A percentile compares a stretch with the other conserved stretches of the same genome.
Evolutionary conservation across 2,797 vertebrate genomes (phyloP).

Genomic region (Sphenodon punctatus): DNA sequence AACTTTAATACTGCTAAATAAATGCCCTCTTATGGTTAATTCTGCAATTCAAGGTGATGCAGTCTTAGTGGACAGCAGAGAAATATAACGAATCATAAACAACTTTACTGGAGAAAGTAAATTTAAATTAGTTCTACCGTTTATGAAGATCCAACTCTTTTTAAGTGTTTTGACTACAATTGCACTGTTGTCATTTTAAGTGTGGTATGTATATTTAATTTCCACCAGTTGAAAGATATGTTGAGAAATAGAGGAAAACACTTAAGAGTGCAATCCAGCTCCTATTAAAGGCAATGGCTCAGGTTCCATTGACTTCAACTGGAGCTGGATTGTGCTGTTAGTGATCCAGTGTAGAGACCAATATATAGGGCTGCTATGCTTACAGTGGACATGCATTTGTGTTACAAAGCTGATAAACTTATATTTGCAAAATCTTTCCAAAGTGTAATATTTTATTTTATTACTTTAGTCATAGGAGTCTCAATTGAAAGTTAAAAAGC

Average conservation of each 20-base stretch:
- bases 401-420: too few species aligned
- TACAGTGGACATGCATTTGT: too few species aligned
- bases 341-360: too few species aligned
- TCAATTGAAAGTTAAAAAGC: too few species aligned
- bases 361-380: too few species aligned
- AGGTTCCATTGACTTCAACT: too few species aligned
- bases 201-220: slow-evolving; percentile 25
- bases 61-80: neutral
- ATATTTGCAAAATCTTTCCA: too few species aligned
- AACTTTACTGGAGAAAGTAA: slow-evolving; percentile 23
- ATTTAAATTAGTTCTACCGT: slow-evolving; percentile 29
- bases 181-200: slow-evolving; percentile 12
- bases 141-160: neutral
- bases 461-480: too few species aligned
- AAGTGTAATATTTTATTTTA: too few species aligned
- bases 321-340: too few species aligned
- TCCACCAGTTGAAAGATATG: neutral
- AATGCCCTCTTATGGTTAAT: slow-evolving; percentile 36
- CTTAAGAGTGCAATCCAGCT: too few species aligned
- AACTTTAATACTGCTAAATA: slow-evolving; percentile 40
- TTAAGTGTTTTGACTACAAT: neutral
- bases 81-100: slow-evolving; percentile 22
- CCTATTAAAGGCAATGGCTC: too few species aligned
- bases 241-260: slow-evolving; percentile 6
- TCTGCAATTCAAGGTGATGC: slow-evolving; percentile 29